Base-by-base conservation (phyloP, 2,888 invertebrate species). In the Drosophila aldrichi region DNA sequence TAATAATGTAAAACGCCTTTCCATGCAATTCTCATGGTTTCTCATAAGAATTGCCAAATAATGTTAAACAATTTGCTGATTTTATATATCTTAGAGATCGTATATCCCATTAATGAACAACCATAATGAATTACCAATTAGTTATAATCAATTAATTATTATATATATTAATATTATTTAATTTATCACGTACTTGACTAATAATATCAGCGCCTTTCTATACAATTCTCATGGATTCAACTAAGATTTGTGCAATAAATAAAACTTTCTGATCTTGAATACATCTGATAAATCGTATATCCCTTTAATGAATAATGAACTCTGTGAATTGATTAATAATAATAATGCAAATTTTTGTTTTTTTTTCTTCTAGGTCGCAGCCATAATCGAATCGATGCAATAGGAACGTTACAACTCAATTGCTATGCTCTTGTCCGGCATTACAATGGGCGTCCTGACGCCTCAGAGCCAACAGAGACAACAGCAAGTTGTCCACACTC, bases 391-490 rank as follows among this genome's bases (percentile, higher is more conserved):
- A 48, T 44, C 48, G 40, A 73, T 74, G 68, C 56, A 44, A 54
- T 70, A 70, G 58, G 38, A 51, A 75, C n/a, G 51, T 18, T 32
- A 29, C 51, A 59, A 56, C 44, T 32, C 18, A 55, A 65, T 52
- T 59, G 74, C 70, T 68, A 78, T 75, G 78, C 62, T 51, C 63
- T 34, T 32, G 52, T 72, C 43, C 60, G 63, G 70, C 68, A 41
- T 65, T 70, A 66, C 58, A 66, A 79, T 86, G 82, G 81, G 82
- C 84, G 70, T 72, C 63, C 61, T 75, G 72, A 75, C 77, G 77
- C 81, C 71, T 71, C 65, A 29, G 46, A 67, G 40, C n/a, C 22
- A 36, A n/a, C n/a, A n/a, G 5, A 34, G 32, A n/a, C 29, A 64
- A 25, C 32, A 59, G 32, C 59, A 54, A 43, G 52, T 41, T 38